Percentiles rank a stretch among this genome's conserved stretches.
phyloP scores from a whole-genome alignment of 2,888 invertebrate species.

The Alcis repandata region DNA sequence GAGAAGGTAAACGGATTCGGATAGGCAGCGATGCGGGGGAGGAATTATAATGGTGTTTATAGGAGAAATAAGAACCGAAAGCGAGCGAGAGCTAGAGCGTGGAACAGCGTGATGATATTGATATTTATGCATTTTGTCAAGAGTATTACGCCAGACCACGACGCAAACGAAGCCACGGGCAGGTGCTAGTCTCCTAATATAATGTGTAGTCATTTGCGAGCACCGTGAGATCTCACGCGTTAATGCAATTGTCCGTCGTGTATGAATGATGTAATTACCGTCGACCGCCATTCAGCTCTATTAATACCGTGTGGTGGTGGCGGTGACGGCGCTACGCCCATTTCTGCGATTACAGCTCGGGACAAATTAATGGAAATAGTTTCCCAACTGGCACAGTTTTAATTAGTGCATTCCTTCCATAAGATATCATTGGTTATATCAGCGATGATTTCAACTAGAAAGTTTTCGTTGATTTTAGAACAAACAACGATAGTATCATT shows the following conservation, averaged over 20 bases:
- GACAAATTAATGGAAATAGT: slow-evolving; percentile 18
- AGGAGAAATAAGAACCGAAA: no score
- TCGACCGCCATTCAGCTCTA: slow-evolving; percentile 68
- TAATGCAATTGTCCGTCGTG: slow-evolving; percentile 58
- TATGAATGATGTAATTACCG: slow-evolving; percentile 71
- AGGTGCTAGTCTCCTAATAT: neutral
- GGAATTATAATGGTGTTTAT: no score
- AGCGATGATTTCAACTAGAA: slow-evolving; percentile 10
- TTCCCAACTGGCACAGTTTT: slow-evolving; percentile 9
- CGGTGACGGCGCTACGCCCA: slow-evolving; percentile 52
- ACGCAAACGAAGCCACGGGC: no score
- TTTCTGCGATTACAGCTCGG: slow-evolving; percentile 40
- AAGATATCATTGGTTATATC: slow-evolving; percentile 6
- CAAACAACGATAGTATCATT: neutral
- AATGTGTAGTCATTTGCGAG: slow-evolving; percentile 5
- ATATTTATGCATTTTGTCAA: no score
- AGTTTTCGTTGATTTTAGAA: neutral
- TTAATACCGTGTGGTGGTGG: slow-evolving; percentile 54
- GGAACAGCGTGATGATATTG: no score
- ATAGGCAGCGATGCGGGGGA: no score
- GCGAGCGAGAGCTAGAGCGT: no score
- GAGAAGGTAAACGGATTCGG: no score
- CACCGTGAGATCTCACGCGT: slow-evolving; percentile 48
- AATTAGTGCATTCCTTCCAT: slow-evolving; percentile 27
- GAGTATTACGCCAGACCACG: no score